Evolutionary conservation across 2,888 invertebrate genomes (phyloP).

Genomic region (Parnassius smintheus): DNA sequence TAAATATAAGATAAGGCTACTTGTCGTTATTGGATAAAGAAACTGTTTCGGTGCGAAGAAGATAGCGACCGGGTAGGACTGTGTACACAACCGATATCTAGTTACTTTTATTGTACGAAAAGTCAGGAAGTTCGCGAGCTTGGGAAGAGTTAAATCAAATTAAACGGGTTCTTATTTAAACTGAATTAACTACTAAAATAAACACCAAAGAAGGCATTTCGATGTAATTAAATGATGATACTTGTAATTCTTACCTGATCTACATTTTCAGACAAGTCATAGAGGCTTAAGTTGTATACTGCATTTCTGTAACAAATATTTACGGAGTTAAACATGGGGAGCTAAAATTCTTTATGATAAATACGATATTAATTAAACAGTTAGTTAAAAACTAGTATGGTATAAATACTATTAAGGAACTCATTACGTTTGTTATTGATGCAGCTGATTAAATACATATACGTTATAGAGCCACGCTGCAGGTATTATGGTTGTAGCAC

Average conservation of each 20-base stretch:
- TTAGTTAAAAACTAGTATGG: no score
- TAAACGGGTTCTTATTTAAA: constrained; percentile 2
- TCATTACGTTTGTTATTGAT: no score
- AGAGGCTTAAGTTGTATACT: constrained; percentile 94
- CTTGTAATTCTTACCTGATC: constrained; percentile 81
- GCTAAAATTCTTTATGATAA: neutral
- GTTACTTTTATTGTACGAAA: constrained; percentile 8
- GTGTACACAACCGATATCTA: neutral
- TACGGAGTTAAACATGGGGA: neutral
- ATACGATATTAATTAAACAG: no score
- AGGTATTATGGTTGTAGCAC: no score
- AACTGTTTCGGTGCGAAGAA: constrained; percentile 7
- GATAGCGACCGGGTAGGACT: constrained; percentile 5
- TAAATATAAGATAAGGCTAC: constrained; percentile 27
- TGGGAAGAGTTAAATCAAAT: neutral
- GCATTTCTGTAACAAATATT: constrained; percentile 86
- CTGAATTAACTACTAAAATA: constrained; percentile 6
- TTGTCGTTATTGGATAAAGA: constrained; percentile 26
- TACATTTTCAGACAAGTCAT: constrained; percentile 88
- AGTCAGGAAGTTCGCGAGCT: neutral
- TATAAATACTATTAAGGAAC: no score
- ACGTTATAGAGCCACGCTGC: no score
- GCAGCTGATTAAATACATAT: no score
- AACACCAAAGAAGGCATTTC: neutral
- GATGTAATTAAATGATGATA: no score